phyloP scores from a whole-genome alignment of 1,140 invertebrate genomes.

The Drosophila sulfurigaster region DNA sequence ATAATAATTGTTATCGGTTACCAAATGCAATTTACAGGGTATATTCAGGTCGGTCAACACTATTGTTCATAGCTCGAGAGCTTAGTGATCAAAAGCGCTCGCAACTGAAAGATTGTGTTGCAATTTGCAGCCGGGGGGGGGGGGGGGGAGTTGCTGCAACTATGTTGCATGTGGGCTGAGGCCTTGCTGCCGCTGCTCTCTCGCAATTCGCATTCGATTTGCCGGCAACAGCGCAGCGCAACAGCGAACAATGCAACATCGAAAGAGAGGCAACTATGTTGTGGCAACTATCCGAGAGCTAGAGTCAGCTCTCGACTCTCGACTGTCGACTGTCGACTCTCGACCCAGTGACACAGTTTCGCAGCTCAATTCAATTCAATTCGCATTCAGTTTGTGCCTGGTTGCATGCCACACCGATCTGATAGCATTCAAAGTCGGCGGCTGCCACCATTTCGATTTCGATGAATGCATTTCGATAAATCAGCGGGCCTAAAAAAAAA shows the following conservation, averaged over 20 bases:
- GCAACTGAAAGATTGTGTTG: constrained; percentile 38
- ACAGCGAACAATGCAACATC: constrained; percentile 19
- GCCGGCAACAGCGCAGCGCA: too few relatives aligned
- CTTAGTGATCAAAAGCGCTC: constrained; percentile 12
- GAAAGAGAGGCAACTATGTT: too few relatives aligned
- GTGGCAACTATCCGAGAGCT: too few relatives aligned
- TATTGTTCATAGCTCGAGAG: not conserved
- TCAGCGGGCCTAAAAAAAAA: not conserved
- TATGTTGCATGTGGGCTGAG: not conserved
- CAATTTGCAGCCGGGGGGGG: not conserved
- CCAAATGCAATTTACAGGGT: not conserved
- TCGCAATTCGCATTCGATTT: too few relatives aligned
- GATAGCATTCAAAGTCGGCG: constrained; percentile 23
- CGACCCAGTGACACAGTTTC: constrained; percentile 74
- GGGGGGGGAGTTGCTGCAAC: not conserved
- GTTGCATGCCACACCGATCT: constrained; percentile 18
- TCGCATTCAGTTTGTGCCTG: not conserved
- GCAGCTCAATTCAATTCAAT: constrained; percentile 35
- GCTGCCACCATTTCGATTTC: constrained; percentile 24
- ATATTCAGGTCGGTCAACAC: not conserved
- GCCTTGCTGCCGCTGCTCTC: too few relatives aligned
- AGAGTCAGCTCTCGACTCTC: too few relatives aligned
- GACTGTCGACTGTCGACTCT: not conserved
- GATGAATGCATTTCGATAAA: constrained; percentile 18
- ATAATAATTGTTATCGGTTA: too few relatives aligned